These are phyloP conservation scores for Lota lota DNA, from an alignment of 2,113 vertebrate species.

Conservation along the genomic window DNA sequence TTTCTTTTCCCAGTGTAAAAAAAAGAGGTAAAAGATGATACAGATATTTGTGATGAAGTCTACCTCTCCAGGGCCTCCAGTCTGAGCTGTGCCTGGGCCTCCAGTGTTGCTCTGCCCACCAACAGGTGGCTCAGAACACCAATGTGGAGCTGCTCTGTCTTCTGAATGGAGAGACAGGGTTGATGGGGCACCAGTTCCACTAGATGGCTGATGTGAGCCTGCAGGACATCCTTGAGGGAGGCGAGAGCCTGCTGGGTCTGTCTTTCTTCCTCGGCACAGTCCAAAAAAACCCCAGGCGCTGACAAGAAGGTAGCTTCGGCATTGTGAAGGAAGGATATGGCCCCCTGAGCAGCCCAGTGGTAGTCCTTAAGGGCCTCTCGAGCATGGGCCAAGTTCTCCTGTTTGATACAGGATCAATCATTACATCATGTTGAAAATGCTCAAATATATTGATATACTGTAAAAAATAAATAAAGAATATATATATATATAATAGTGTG, in stretches of 20 bases:
- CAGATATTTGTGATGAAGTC: too few species aligned
- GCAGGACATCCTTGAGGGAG: conserved; percentile 70
- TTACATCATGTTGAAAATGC: conserved; percentile 9
- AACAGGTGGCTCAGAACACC: conserved; percentile 69
- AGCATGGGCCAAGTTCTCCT: conserved; percentile 77
- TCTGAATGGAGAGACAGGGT: conserved; percentile 54
- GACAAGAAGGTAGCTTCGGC: conserved; percentile 63
- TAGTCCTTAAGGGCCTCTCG: conserved; percentile 71
- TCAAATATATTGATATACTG: background rate
- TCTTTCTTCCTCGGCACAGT: conserved; percentile 55
- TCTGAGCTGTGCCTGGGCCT: conserved; percentile 66
- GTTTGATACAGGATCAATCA: conserved; percentile 32
- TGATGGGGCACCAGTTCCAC: conserved; percentile 63
- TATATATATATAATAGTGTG: background rate
- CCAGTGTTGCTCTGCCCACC: conserved; percentile 62
- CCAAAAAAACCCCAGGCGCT: conserved; percentile 53
- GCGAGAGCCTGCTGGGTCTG: conserved; percentile 46
- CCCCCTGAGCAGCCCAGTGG: conserved; percentile 62
- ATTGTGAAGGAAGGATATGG: conserved; percentile 62
- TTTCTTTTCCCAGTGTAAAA: too few species aligned
- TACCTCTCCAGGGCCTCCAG: conserved; percentile 67
- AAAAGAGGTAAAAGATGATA: too few species aligned
- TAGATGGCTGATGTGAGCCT: conserved; percentile 65
- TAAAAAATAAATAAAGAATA: background rate
- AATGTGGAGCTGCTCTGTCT: conserved; percentile 68